phyloP scores from a whole-genome alignment of 2,797 vertebrate species.

The Anabacerthia variegaticeps region DNA sequence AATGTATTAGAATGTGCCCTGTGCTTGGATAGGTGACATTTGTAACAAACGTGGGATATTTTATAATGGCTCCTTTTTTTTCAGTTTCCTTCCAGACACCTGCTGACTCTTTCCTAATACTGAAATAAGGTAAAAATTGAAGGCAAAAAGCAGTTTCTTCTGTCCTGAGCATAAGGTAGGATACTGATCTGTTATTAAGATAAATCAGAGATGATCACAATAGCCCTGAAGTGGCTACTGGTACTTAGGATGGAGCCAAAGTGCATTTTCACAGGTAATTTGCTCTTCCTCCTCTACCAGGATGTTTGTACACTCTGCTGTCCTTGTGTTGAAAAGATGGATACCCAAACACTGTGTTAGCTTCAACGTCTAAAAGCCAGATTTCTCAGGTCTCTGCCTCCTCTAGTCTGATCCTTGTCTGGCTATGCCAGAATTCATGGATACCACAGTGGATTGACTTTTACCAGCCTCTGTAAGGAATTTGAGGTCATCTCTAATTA shows the following conservation, averaged over 20 bases:
- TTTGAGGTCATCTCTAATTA: background rate
- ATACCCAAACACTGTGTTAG: background rate
- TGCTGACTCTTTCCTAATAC: background rate
- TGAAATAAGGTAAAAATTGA: background rate
- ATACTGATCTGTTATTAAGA: background rate
- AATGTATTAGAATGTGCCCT: background rate
- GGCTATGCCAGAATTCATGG: background rate
- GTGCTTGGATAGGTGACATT: background rate
- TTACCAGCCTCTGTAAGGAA: background rate
- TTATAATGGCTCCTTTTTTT: background rate
- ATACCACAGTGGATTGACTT: accelerated
- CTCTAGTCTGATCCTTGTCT: background rate
- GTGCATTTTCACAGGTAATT: background rate
- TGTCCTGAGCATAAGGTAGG: background rate
- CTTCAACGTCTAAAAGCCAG: background rate
- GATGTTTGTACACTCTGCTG: too few species aligned
- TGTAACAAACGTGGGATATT: background rate
- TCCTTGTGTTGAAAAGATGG: background rate
- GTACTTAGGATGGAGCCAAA: background rate
- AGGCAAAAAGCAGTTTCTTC: background rate
- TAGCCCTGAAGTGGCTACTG: background rate
- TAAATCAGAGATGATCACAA: background rate
- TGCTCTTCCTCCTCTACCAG: background rate
- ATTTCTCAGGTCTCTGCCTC: background rate
- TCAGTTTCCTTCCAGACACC: background rate